phyloP scores from a whole-genome alignment of 2,113 vertebrate species.

The Cyphomyrus plagiostoma region DNA sequence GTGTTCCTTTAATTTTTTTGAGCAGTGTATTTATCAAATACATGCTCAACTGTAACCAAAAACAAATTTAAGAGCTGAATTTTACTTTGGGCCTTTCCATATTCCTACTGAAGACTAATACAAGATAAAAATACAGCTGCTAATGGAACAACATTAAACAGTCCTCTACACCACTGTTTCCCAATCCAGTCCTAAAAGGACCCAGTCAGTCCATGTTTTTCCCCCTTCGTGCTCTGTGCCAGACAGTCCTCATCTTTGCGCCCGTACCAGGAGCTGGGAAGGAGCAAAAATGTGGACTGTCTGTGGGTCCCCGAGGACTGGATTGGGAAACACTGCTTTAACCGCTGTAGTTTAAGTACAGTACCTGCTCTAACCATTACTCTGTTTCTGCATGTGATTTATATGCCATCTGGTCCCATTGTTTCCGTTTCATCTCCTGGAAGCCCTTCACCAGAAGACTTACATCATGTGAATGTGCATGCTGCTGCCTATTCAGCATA shows the following conservation, averaged over 20 bases:
- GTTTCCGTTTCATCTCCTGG: not conserved
- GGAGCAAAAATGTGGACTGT: not conserved
- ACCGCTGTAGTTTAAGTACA: not conserved
- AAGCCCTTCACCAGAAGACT: not conserved
- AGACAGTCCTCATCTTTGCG: not conserved
- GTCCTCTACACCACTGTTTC: not conserved
- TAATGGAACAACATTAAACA: not conserved
- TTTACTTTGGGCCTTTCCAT: not conserved
- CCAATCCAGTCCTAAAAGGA: not conserved
- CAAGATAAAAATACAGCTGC: not conserved
- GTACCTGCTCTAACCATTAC: not conserved
- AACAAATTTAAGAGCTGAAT: not conserved
- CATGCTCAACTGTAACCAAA: not conserved
- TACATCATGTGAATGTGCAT: not conserved
- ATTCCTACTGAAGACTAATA: not conserved
- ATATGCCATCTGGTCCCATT: conserved; percentile 2
- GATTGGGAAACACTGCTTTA: not conserved
- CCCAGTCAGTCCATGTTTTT: not conserved
- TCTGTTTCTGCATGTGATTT: not conserved
- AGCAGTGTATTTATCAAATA: conserved; percentile 7
- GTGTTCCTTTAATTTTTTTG: too few species aligned
- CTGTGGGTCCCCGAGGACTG: not conserved
- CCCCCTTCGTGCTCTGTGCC: not conserved
- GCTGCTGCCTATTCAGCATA: not conserved
- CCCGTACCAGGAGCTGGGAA: not conserved